Base-by-base conservation (phyloP, 2,888 invertebrate genomes). In the Stratiomys singularior region DNA sequence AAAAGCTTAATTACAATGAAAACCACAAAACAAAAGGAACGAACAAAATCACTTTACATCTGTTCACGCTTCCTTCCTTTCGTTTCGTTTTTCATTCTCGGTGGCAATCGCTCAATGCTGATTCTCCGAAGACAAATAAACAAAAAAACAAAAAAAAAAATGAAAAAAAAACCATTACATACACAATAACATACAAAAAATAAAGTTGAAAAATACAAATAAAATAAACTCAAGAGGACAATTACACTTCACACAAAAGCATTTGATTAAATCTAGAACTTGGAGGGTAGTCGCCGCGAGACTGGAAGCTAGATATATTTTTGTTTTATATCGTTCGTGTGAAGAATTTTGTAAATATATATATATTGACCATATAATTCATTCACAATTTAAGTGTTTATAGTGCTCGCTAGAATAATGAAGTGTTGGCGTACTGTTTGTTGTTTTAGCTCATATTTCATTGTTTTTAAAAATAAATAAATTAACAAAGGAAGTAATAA, bases 401-500 rank as follows among this genome's bases (percentile, higher is more conserved):
- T 23, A 23, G 25, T 47, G 9, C 37, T 37, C 37, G 23, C 9
- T 47, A 69, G 18, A 23, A 72, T 30, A 69, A 23, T 28, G n/a
- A n/a, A 27, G 15, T 67, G 44, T 28, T 56, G 56, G 56, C 44
- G 72, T 72, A 28, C 5, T 56, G 23, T n/a, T n/a, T n/a, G n/a
- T 11, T 67, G 18, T 1, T 67, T 21, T 28, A 27, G 28, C 25
- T 21, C 44, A 21, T n/a, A n/a, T 21, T 21, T 71, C 37, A 13
- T 13, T 58, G n/a, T 58, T 74, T 60, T 60, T 37, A 58, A 74
- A 72, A 74, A 74, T 74, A 60, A 74, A 74, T 74, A 74, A 74
- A 60, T 74, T 74, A 74, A 74, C 58, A 58, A 27, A 56, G 23
- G 21, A 74, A 18, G 52, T 28, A n/a, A 56, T 56, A 52, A 71